These are phyloP conservation scores for Bubo scandiacus DNA, from an alignment of 2,113 vertebrate species.

Conservation along the genomic window DNA sequence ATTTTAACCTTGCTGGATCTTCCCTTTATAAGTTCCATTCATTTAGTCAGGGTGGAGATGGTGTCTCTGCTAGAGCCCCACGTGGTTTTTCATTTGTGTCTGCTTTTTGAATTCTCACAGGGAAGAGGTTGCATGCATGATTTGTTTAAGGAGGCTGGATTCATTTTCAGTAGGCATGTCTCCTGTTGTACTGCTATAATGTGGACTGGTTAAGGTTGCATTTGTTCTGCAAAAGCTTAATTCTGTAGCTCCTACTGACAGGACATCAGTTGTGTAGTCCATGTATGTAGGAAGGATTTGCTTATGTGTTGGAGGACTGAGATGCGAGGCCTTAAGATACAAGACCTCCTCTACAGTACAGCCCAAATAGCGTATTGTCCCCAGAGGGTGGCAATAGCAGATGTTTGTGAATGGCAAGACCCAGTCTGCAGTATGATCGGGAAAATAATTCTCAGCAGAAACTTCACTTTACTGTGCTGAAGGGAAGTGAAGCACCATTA, in stretches of 20 bases:
- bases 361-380: not conserved
- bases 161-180: not conserved
- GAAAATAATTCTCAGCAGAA: constrained; percentile 42
- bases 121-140: not conserved
- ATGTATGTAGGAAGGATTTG: not conserved
- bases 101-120: not conserved
- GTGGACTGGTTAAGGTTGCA: not conserved
- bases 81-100: not conserved
- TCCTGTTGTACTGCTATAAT: not conserved
- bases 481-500: constrained; percentile 47
- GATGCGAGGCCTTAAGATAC: not conserved
- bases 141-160: not conserved
- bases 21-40: constrained; percentile 45
- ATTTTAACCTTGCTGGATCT: constrained; percentile 59
- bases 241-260: not conserved
- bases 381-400: not conserved
- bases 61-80: not conserved
- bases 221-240: not conserved
- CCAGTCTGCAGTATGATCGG: not conserved
- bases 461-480: constrained; percentile 54
- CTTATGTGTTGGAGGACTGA: not conserved
- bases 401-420: constrained; percentile 31
- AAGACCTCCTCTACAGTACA: not conserved
- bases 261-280: not conserved
- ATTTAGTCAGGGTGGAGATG: constrained; percentile 12